Evolutionary conservation across 2,797 vertebrate species (phyloP).

Genomic region (Amblyopsis hoosieri): DNA sequence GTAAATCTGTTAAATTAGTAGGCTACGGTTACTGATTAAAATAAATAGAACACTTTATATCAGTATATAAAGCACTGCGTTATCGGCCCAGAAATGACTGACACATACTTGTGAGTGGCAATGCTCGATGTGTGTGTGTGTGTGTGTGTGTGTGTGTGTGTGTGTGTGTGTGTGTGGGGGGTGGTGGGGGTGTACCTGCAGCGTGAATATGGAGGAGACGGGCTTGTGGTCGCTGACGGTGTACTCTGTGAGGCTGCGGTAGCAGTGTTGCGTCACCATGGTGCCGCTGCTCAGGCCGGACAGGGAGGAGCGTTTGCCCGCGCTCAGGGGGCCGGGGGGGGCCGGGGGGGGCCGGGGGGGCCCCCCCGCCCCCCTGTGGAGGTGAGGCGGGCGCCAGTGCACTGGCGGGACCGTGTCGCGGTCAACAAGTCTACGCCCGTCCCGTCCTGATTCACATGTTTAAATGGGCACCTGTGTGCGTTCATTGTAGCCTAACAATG

Average conservation of each 20-base stretch:
- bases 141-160: too few species aligned
- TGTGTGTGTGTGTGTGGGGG: too few species aligned
- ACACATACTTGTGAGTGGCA: too few species aligned
- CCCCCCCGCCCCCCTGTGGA: not conserved
- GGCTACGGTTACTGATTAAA: too few species aligned
- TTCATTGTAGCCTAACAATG: too few species aligned
- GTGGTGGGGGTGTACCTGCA: constrained; percentile 80
- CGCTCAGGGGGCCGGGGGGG: not conserved
- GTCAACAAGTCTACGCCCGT: constrained; percentile 39
- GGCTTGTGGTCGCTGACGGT: constrained; percentile 95
- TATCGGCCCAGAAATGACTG: too few species aligned
- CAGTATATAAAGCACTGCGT: too few species aligned
- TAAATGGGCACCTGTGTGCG: constrained; percentile 2
- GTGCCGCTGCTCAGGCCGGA: constrained; percentile 73
- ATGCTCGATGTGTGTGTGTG: too few species aligned
- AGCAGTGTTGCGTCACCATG: constrained; percentile 89
- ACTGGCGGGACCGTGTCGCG: constrained; percentile 39
- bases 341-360: too few species aligned
- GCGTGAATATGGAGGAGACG: constrained; percentile 90
- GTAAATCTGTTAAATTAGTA: too few species aligned
- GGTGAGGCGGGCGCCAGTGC: constrained; percentile 37
- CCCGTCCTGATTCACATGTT: constrained; percentile 12
- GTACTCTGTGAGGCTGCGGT: constrained; percentile 95
- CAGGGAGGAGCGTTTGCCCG: constrained; percentile 70
- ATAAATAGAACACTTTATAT: too few species aligned